phyloP scores from a whole-genome alignment of 1,140 invertebrate genomes.

The Tribolium madens region DNA sequence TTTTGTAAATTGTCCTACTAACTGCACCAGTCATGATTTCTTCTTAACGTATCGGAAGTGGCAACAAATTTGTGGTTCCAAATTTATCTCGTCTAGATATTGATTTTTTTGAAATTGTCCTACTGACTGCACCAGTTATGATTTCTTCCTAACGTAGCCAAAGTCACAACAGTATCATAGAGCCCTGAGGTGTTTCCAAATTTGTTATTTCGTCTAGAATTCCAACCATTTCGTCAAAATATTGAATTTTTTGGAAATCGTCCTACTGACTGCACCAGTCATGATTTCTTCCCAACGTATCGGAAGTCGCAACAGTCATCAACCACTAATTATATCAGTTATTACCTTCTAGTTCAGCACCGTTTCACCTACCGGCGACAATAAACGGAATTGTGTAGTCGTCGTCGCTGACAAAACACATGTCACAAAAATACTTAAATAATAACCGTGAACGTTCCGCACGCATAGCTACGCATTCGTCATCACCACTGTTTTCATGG shows the following conservation, averaged over 20 bases:
- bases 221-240: too few relatives aligned
- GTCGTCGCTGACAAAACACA: conserved; percentile 19
- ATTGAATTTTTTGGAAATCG: too few relatives aligned
- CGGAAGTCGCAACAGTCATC: neutral
- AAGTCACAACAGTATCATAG: too few relatives aligned
- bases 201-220: too few relatives aligned
- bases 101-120: too few relatives aligned
- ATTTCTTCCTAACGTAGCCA: neutral
- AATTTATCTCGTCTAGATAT: too few relatives aligned
- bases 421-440: conserved; percentile 24
- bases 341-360: neutral
- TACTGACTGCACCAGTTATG: neutral
- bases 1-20: too few relatives aligned
- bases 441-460: conserved; percentile 41
- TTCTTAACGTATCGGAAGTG: neutral
- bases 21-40: neutral
- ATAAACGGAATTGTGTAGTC: conserved; percentile 19
- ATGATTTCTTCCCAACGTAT: neutral
- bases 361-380: neutral
- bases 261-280: neutral
- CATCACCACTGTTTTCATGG: neutral
- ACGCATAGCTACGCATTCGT: conserved; percentile 24
- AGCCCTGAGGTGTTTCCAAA: too few relatives aligned
- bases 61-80: too few relatives aligned
- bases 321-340: neutral